Percentiles rank a stretch among this genome's conserved stretches.
phyloP scores from a whole-genome alignment of 2,888 invertebrate species.

The Drepana falcataria region DNA sequence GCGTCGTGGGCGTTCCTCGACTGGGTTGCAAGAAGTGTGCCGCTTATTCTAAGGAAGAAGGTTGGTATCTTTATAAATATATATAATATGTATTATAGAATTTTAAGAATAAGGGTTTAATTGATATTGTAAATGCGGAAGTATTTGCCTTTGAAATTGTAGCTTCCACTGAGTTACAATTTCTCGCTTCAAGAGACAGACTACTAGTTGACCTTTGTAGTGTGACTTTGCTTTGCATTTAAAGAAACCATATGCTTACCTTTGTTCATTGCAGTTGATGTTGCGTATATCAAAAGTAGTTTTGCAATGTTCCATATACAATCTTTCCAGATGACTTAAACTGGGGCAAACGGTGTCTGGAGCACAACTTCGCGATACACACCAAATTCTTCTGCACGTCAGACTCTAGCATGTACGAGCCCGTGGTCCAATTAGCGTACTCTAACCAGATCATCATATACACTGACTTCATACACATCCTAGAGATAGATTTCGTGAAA shows the following conservation, averaged over 20 bases:
- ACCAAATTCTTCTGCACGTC: constrained; percentile 94
- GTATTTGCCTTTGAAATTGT: too few relatives aligned
- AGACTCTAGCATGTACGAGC: constrained; percentile 88
- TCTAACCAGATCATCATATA: constrained; percentile 88
- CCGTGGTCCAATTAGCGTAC: constrained; percentile 83
- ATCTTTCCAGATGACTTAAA: constrained; percentile 65
- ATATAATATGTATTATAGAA: too few relatives aligned
- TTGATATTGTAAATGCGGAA: too few relatives aligned
- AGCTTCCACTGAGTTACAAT: too few relatives aligned
- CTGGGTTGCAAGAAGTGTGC: constrained; percentile 81
- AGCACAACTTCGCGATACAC: constrained; percentile 94
- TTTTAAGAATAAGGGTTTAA: too few relatives aligned
- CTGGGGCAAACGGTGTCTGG: constrained; percentile 86
- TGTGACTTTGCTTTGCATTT: too few relatives aligned
- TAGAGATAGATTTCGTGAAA: constrained; percentile 80
- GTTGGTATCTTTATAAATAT: constrained; percentile 23
- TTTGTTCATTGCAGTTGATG: too few relatives aligned
- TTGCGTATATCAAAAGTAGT: too few relatives aligned
- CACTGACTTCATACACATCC: constrained; percentile 90
- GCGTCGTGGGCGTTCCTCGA: constrained; percentile 79
- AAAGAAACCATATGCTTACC: too few relatives aligned
- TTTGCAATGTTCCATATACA: background rate
- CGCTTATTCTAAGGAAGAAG: constrained; percentile 70
- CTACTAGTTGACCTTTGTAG: too few relatives aligned
- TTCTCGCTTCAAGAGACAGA: too few relatives aligned